Evolutionary conservation across 2,888 invertebrate genomes (phyloP), one percentile per base, ranked within the genome.

Genomic region (Eurytoma adleriae): DNA sequence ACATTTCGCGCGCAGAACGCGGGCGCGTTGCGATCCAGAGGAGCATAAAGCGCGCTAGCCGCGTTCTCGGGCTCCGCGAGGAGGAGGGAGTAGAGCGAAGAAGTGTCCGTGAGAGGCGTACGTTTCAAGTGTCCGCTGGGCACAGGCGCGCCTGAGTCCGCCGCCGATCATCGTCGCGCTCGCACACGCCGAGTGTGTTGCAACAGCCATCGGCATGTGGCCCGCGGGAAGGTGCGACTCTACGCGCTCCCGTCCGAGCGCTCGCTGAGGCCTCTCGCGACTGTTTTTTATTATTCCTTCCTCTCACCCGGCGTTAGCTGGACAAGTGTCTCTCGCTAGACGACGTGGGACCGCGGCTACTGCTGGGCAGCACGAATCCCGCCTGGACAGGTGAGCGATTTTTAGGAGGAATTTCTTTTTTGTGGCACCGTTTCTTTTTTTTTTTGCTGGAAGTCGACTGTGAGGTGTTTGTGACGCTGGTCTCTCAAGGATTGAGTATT

Each of bases 111-210:
- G 18, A 18, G 72, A 54, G 20, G 72, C 57, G 61, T 40, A 5
- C 40, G 40, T 40, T 40, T 40, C 40, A 10, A 5, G 40, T 40
- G 40, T 7, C 10, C 40, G 30, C 30, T 30, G 30, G 30, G 30
- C 24, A 24, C 24, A 24, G 24, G 54, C 52, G 72, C 73, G 64
- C 52, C 7, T 40, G 74, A 74, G 74, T 74, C 74, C 64, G 12
- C 30, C 73, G 73, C 50, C 50, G 67, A 74, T 74, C 66, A 57
- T 74, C 74, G 74, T 67, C 74, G 67, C 18, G 74, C 64, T 56
- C 56, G 73, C 30, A 73, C 54, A 40, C 40, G 40, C 40, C 40
- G 54, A 54, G 54, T n/a, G 54, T n/a, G 54, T 54, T 54, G n/a
- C 54, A 54, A 54, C 54, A 54, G n/a, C 54, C 24, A 54, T 54